phyloP scores from a whole-genome alignment of 2,797 vertebrate genomes.

The Tiaroga cobitis region DNA sequence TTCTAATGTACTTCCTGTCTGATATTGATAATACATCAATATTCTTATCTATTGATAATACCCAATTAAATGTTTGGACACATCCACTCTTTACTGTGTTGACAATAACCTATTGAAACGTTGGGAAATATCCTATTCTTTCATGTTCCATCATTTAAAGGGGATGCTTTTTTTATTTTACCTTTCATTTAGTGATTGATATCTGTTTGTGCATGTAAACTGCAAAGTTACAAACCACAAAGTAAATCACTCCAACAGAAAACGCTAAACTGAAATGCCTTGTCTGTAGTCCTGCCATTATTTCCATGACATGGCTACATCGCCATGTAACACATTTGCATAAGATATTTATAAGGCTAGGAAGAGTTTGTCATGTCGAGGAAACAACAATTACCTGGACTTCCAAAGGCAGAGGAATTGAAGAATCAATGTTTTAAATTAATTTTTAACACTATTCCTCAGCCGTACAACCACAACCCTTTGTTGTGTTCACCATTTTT shows the following conservation, averaged over 20 bases:
- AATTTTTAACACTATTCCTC: neutral
- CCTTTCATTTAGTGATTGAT: neutral
- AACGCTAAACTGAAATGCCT: neutral
- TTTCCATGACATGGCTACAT: neutral
- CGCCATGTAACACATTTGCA: neutral
- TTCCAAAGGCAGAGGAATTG: neutral
- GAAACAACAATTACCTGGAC: neutral
- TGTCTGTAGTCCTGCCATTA: neutral
- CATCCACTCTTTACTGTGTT: neutral
- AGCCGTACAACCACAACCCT: neutral
- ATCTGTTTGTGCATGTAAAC: neutral
- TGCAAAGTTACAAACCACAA: neutral
- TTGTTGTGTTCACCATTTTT: too few species aligned
- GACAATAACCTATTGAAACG: neutral
- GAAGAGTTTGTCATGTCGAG: neutral
- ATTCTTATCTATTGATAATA: neutral
- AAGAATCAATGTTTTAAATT: neutral
- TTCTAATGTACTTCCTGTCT: neutral
- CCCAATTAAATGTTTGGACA: neutral
- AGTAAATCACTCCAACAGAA: neutral
- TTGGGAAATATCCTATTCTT: neutral
- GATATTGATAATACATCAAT: neutral
- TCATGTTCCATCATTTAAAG: neutral
- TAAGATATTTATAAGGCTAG: neutral
- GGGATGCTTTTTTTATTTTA: neutral